Evolutionary conservation across 2,797 vertebrate genomes (phyloP), one percentile per base, ranked within the genome.

Genomic region (Coranthus polyacanthus): DNA sequence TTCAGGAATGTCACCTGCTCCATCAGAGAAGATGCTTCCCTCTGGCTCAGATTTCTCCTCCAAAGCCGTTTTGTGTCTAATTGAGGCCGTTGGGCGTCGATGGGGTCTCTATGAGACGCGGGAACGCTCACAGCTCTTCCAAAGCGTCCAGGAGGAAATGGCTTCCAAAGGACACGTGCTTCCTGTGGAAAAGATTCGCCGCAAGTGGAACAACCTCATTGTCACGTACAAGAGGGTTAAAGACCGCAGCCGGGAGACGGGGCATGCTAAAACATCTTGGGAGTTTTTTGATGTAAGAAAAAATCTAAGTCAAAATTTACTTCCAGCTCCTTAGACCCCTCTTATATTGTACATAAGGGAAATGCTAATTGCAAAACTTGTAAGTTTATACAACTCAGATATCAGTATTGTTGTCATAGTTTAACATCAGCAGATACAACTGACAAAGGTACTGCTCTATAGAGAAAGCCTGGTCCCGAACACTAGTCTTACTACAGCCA

Each of bases 121-220:
- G 13, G 93, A 94, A 12, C 93, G 93, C 7, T 93, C 93, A 0
- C 93, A 93, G 75, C 93, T 95, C 77, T 95, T 95, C 81, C 93
- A 94, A 73, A 93, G 91, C 2, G 92, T 94, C 62, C 93, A 94
- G 85, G 90, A 91, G 68, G 93, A 95, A 73, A 86, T 95, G 87
- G 92, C 92, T 36, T 77, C 83, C 13, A 92, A 92, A 44, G 94
- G 94, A 0, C 89, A 94, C 51, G 12, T 86, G 6, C 87, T 93
- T 57, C 92, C 93, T 1, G 91, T 94, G 0, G 93, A 94, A 64
- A 92, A 90, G 78, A 94, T 95, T 66, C 89, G 93, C 12, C 91
- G 93, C 68, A 95, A 95, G 70, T 95, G 94, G 94, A 95, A 95
- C 82, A 95, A 94, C 75, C 92, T 95, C 11, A 94, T 95, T 9